Evolutionary conservation across 2,888 invertebrate species (phyloP), one percentile per base, ranked within the genome.

Genomic region (Anagyrus pseudococci): DNA sequence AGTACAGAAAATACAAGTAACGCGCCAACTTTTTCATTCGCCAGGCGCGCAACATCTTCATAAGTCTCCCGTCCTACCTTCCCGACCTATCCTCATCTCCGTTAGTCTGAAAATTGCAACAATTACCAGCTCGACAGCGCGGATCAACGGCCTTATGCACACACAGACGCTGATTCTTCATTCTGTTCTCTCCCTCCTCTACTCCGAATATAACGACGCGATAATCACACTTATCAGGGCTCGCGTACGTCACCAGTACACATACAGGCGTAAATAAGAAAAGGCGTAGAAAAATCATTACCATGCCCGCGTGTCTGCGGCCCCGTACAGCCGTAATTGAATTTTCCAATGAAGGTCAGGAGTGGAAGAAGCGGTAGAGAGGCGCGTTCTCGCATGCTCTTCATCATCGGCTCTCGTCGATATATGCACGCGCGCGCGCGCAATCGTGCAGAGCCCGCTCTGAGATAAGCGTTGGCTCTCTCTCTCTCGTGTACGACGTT

Each of bases 291-390:
- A 41, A 52, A 62, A 50, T 57, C 29, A 57, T 58, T 58, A 48
- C 37, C 46, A 23, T 53, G 52, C 58, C 60, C 53, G 59, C 29
- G 10, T 41, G 10, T 25, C 23, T n/a, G n/a, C n/a, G 40, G 25
- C 41, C 26, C 23, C 19, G 37, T 25, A 19, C 37, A 50, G 20
- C 3, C 19, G 55, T 62, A 60, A 66, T 66, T 66, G 52, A 54
- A 66, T 66, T 62, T 59, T 59, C 53, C 43, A 58, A 59, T 56
- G 37, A 62, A 66, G 66, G 61, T 53, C 53, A 57, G 29, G 29
- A 29, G 10, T 29, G 2, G 48, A 20, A 48, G 37, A 49, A 40
- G 40, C 23, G 1, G 48, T 17, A 48, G 23, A 55, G 26, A 40
- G 33, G 40, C 15, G 2, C n/a, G 47, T 20, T 25, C 54, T 22